Base-by-base conservation (phyloP, 2,113 vertebrate species). In the Otis tarda region DNA sequence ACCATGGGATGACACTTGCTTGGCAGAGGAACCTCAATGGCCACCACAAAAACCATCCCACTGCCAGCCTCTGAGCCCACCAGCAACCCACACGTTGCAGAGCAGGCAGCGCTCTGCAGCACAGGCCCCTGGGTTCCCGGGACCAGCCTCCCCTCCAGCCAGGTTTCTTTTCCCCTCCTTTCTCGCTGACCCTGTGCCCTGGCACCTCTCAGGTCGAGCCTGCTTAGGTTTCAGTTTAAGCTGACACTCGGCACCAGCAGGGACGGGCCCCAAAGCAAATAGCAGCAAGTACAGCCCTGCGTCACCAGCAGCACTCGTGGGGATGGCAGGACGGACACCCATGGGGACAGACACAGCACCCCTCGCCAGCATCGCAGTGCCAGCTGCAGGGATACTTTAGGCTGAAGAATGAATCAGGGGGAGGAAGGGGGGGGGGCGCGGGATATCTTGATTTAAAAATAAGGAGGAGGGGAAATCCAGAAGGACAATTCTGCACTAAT, bases 71-170 rank as follows among this genome's bases (percentile, higher is more conserved):
- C 41, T 0, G 5, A 70, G 79, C 63, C 69, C 83, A 33, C 47
- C 0, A 0, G 61, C 59, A 14, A 2, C 3, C 25, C 55, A 4
- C 2, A n/a, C 8, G 2, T 2, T 39, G 70, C 5, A 0, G 23
- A 61, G 41, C 56, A 70, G 30, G 65, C 35, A 65, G 41, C 30
- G 10, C 21, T 43, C 41, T n/a, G 56, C 77, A 70, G 47, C 56
- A 64, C 23, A 10, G 52, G 39, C 45, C 39, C 24, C 12, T 4
- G 22, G 11, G 6, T 18, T 15, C 41, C 63, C 0, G 0, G 47
- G n/a, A n/a, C 12, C 41, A 27, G 27, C 41, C 22, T 4, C 19
- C 47, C 8, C 15, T 39, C 30, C 52, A 30, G 67, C 2, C 83
- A 76, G 9, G 8, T 27, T 70, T 69, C 55, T 67, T 19, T 12